Percentiles rank a stretch among this genome's conserved stretches.
Evolutionary conservation across 2,888 invertebrate genomes (phyloP).

Genomic region (Caenorhabditis becei): DNA sequence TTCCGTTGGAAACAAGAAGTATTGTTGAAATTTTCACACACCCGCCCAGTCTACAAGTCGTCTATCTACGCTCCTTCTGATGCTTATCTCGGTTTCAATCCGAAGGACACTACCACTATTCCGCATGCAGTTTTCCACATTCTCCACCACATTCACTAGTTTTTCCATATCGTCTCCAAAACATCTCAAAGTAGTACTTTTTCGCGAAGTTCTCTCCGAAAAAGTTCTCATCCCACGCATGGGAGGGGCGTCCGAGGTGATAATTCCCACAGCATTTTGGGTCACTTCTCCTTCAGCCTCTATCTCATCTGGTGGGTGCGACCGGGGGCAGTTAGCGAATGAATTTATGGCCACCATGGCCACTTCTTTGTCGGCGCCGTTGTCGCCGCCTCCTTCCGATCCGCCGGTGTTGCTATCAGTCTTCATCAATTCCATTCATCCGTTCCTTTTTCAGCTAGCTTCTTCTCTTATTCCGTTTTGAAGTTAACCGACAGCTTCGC

Average conservation of each 20-base stretch:
- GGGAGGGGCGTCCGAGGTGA: slow-evolving; percentile 20
- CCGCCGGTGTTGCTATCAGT: slow-evolving; percentile 37
- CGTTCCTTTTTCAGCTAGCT: slow-evolving; percentile 36
- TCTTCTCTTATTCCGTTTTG: slow-evolving; percentile 22
- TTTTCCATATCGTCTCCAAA: background rate
- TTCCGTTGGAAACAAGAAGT: background rate
- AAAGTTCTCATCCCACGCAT: background rate
- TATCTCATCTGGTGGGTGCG: slow-evolving; percentile 42
- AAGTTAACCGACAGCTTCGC: slow-evolving; percentile 21
- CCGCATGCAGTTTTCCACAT: slow-evolving; percentile 42
- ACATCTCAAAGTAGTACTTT: background rate
- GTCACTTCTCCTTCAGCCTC: slow-evolving; percentile 19
- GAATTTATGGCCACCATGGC: slow-evolving; percentile 56
- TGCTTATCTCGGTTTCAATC: slow-evolving; percentile 52
- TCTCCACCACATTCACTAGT: slow-evolving; percentile 25
- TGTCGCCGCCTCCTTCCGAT: slow-evolving; percentile 27
- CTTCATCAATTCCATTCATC: slow-evolving; percentile 6
- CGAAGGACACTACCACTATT: slow-evolving; percentile 29
- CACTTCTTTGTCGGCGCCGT: slow-evolving; percentile 46
- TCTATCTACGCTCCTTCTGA: slow-evolving; percentile 18
- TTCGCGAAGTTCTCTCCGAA: background rate
- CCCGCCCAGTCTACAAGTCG: background rate
- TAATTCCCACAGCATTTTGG: slow-evolving; percentile 46
- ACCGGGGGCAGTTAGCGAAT: slow-evolving; percentile 35
- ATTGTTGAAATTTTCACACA: slow-evolving; percentile 3